Evolutionary conservation across 2,113 vertebrate genomes (phyloP).

Genomic region (Coreoperca whiteheadi): DNA sequence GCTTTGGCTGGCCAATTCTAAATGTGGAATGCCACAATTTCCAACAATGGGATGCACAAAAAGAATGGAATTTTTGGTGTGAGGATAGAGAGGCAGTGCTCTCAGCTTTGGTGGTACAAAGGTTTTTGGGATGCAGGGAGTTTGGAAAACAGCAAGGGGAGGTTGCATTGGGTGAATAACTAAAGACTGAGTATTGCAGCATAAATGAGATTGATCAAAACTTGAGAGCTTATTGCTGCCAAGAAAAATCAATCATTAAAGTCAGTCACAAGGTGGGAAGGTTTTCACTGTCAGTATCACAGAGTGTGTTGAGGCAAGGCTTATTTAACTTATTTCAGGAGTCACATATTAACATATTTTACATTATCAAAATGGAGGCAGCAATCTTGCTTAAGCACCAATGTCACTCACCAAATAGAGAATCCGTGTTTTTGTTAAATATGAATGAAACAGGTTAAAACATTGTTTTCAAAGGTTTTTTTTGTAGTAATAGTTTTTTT

Average conservation of each 20-base stretch:
- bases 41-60: slow-evolving; percentile 24
- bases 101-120: background rate
- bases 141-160: slow-evolving; percentile 7
- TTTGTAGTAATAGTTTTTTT: background rate
- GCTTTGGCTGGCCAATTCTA: slow-evolving; percentile 34
- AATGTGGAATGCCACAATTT: slow-evolving; percentile 25
- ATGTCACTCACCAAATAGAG: background rate
- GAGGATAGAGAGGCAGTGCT: background rate
- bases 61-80: background rate
- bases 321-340: slow-evolving; percentile 13
- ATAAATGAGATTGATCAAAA: slow-evolving; percentile 40
- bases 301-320: background rate
- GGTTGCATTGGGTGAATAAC: background rate
- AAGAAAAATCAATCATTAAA: slow-evolving; percentile 27
- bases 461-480: too few species aligned
- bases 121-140: background rate
- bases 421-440: background rate
- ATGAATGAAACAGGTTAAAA: background rate
- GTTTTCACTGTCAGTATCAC: slow-evolving; percentile 27
- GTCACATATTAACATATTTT: slow-evolving; percentile 1
- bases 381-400: background rate
- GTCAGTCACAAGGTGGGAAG: slow-evolving; percentile 28
- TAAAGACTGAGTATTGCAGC: slow-evolving; percentile 21
- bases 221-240: background rate
- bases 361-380: background rate